Conservation (phyloP, 2,888 invertebrate species). For the Leucophenga maculata region DNA sequence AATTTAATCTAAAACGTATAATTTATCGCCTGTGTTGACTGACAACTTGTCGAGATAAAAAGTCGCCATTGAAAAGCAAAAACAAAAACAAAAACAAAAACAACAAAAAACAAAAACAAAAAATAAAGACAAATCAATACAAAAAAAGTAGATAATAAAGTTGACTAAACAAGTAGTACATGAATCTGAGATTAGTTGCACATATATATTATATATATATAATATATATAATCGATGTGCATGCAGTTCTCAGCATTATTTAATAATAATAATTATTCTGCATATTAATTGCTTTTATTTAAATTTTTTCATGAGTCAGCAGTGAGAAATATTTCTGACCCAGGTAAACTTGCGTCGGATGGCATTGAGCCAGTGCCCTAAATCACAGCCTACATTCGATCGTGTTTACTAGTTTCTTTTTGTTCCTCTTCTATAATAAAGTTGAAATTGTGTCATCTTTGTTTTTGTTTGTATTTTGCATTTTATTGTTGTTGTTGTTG, state of each 20-base stretch:
- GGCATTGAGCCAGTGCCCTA: constrained; percentile 60
- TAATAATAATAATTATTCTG: too few relatives aligned
- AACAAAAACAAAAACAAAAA: neutral
- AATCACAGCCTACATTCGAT: constrained; percentile 32
- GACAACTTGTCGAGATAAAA: constrained; percentile 31
- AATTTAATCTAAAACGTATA: constrained; percentile 3
- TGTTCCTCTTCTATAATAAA: neutral
- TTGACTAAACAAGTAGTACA: constrained; percentile 6
- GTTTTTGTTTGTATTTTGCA: neutral
- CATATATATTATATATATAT: too few relatives aligned
- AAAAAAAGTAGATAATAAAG: neutral
- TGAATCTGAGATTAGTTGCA: too few relatives aligned
- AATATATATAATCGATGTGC: constrained; percentile 8
- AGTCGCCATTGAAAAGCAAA: too few relatives aligned
- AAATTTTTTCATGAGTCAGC: constrained; percentile 22
- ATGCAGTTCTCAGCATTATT: too few relatives aligned
- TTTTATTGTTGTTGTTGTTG: too few relatives aligned
- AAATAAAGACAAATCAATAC: neutral
- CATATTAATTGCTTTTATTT: neutral
- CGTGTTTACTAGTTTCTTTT: too few relatives aligned
- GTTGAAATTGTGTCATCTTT: constrained; percentile 16
- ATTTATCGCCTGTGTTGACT: constrained; percentile 21
- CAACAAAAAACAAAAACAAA: neutral
- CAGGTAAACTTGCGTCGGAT: constrained; percentile 31
- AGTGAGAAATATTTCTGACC: constrained; percentile 31